Conservation (phyloP, 30 jellyfish, hydroid and myxozoan species). For the Hydra vulgaris region DNA sequence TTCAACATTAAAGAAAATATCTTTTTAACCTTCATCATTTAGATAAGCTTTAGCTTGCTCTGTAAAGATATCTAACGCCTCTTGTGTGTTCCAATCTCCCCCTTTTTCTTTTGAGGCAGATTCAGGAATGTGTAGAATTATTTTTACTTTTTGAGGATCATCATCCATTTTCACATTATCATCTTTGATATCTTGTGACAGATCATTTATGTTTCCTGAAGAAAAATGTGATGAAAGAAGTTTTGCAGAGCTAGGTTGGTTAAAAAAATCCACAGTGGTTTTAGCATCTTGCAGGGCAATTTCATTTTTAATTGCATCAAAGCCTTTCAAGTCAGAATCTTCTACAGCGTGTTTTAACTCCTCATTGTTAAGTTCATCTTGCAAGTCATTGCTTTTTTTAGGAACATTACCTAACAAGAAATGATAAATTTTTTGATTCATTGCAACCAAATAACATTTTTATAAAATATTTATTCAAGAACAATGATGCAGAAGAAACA, state of each 20-base stretch:
- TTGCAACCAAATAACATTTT: too few relatives aligned
- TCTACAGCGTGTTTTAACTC: conserved; percentile 17
- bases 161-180: neutral
- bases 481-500: neutral
- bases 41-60: conserved; percentile 23
- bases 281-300: conserved; percentile 17
- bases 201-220: conserved; percentile 15
- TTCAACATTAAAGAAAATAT: too few relatives aligned
- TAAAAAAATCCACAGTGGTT: conserved; percentile 24
- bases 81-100: conserved; percentile 8
- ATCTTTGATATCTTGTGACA: conserved; percentile 18
- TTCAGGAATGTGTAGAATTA: conserved; percentile 65
- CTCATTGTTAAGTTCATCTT: conserved; percentile 13
- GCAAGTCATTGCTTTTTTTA: conserved; percentile 12
- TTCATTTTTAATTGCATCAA: conserved; percentile 14
- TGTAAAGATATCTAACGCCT: conserved; percentile 1
- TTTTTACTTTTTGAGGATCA: conserved; percentile 44
- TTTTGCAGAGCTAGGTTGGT: conserved; percentile 24
- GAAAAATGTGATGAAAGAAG: conserved; percentile 1
- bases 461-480: too few relatives aligned
- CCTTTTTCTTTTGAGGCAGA: conserved; percentile 15
- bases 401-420: conserved; percentile 7
- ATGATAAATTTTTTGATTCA: neutral
- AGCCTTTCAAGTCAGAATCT: conserved; percentile 27
- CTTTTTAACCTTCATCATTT: neutral